phyloP scores from a whole-genome alignment of 2,888 invertebrate genomes.

The Caenorhabditis sp. region DNA sequence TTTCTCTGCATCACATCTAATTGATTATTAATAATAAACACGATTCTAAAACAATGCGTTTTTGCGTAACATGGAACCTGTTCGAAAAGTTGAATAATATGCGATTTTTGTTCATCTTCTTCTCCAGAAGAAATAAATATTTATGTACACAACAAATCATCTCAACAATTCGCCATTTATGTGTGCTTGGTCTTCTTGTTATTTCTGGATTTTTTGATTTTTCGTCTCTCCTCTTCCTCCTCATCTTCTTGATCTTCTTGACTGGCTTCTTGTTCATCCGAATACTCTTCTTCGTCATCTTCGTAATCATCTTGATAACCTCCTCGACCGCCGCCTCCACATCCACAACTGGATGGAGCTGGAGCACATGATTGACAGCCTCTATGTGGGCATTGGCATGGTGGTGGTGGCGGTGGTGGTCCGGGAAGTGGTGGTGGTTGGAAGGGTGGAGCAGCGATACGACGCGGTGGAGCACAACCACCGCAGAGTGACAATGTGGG shows the following conservation, averaged over 20 bases:
- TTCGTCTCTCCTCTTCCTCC: not conserved
- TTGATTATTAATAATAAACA: too few species aligned
- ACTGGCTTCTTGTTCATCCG: slow-evolving; percentile 6
- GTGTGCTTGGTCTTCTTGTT: not conserved
- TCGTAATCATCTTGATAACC: slow-evolving; percentile 1
- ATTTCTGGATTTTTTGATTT: not conserved
- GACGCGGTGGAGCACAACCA: slow-evolving; percentile 29
- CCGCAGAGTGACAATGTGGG: slow-evolving; percentile 30
- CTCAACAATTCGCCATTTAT: too few species aligned
- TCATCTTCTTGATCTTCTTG: not conserved
- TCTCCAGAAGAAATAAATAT: not conserved
- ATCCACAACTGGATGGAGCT: slow-evolving; percentile 22
- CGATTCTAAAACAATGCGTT: too few species aligned
- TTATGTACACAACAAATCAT: not conserved
- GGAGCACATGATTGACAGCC: slow-evolving; percentile 28
- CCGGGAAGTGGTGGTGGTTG: slow-evolving; percentile 25
- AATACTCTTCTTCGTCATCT: slow-evolving; percentile 1
- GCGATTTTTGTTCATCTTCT: not conserved
- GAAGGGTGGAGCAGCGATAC: slow-evolving; percentile 33
- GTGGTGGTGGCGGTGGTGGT: slow-evolving; percentile 28
- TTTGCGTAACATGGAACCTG: not conserved
- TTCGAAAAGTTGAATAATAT: not conserved
- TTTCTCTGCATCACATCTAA: not conserved
- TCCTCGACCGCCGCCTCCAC: slow-evolving; percentile 25
- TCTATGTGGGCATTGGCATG: slow-evolving; percentile 15